Evolutionary conservation across 2,888 invertebrate genomes (phyloP), one percentile per base, ranked within the genome.

Genomic region (Acronicta psi): DNA sequence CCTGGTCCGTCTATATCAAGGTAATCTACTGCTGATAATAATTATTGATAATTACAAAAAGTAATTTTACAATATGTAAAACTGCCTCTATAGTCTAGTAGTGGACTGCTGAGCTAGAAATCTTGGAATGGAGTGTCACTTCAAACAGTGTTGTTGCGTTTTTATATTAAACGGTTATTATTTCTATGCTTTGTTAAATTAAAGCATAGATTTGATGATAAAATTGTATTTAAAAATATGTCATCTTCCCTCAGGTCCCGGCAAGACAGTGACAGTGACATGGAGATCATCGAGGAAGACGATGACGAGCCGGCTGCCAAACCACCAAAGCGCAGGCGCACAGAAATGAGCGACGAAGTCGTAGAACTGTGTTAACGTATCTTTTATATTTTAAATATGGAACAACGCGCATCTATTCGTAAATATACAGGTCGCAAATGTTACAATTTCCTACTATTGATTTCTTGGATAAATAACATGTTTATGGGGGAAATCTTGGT

Each of bases 251-350:
- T n/a, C 6, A 34, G 34, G 44, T 69, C 89, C 0, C 83, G 82
- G 8, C 83, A 88, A 0, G 92, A 93, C 49, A 91, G 91, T 47
- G 94, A 94, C 64, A 93, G 93, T 69, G 94, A 94, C 58, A 90
- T 94, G 90, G 94, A 94, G 69, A 94, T 94, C 7, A 83, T 94
- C 2, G 93, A 92, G 7, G 94, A 94, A 18, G 92, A 93, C 42
- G 93, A 92, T 0, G 89, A 86, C 2, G 89, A 88, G 50, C 85
- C 91, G 1, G 62, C 85, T 5, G 81, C 86, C 8, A 90, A 91
- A 66, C 91, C 90, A 7, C 86, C 91, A 1, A 93, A 93, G 58
- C 93, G 93, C 68, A 87, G 91, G 82, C 92, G 93, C 72, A 83
- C 82, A 0, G 90, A 89, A 54, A 75, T 84, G 41, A 79, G 69